These are phyloP conservation scores for Gasterosteus aculeatus DNA, from an alignment of 2,113 vertebrate genomes.

Conservation along the genomic window DNA sequence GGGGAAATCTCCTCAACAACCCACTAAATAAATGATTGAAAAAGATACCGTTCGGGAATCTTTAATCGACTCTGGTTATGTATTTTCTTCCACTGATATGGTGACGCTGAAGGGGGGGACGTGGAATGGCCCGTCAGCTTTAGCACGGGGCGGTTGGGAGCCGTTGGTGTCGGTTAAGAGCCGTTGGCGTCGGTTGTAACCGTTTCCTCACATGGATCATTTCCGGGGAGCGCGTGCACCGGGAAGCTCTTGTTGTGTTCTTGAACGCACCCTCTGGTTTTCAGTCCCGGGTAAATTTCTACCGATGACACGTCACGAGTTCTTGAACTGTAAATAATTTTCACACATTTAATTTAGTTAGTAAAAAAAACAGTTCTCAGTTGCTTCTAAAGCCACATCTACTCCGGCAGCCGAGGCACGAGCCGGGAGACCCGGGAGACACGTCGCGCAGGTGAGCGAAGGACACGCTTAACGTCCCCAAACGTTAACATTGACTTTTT, in stretches of 20 bases:
- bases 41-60: neutral
- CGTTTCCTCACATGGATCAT: neutral
- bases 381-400: neutral
- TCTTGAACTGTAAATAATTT: too few species aligned
- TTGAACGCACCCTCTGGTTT: neutral
- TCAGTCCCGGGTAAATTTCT: constrained; percentile 36
- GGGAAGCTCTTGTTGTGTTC: neutral
- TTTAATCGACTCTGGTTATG: neutral
- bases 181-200: constrained; percentile 26
- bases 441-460: constrained; percentile 52
- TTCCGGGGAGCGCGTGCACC: constrained; percentile 21
- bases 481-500: neutral
- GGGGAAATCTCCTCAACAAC: neutral
- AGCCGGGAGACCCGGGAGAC: neutral
- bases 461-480: too few species aligned
- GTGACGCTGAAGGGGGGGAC: neutral
- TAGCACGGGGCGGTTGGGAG: neutral
- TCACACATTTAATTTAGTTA: neutral
- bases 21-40: neutral
- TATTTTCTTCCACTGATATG: neutral
- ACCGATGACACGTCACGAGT: neutral
- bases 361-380: neutral
- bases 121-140: too few species aligned
- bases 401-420: neutral
- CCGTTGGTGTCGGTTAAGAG: constrained; percentile 24